Evolutionary conservation across 2,797 vertebrate genomes (phyloP), one percentile per base, ranked within the genome.

Genomic region (Microctenopoma lineatum): DNA sequence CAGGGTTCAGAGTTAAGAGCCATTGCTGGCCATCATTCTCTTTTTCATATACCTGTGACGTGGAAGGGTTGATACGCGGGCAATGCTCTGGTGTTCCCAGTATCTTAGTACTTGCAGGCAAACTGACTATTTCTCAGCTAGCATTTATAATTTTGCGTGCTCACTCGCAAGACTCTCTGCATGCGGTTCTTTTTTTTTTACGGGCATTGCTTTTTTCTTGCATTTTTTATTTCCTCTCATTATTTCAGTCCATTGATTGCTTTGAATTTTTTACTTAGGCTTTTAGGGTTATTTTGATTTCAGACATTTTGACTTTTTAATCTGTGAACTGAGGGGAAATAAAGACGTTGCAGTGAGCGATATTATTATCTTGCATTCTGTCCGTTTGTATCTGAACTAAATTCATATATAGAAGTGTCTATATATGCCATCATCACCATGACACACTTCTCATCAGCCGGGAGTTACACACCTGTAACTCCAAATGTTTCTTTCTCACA

Each of bases 391-490:
- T 75, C 52, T 51, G 63, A 86, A 74, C 75, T 83, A 82, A 52
- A 70, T 79, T 48, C 93, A 94, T 93, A 94, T 94, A 94, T 94
- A 94, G 93, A 93, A 71, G 79, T 61, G 48, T 93, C 93, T 93
- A 94, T 94, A 94, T 94, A 94, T 95, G 93, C 59, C 81, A 76
- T 79, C 75, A 77, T 87, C 60, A 87, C 72, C 86, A 89, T 80
- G 85, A 89, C 86, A 83, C 78, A 85, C 71, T 75, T 66, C 48
- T 80, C 86, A 78, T 91, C 82, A 73, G 88, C 80, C 84, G 47
- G 75, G 75, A 89, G 86, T 75, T 84, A 95, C 93, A 94, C 89
- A 95, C 94, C 94, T 94, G 91, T 70, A 87, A 87, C 85, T 92
- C 87, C 92, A 87, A 60, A 89, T 79, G 87, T 88, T 86, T 92